Evolutionary conservation across 1,140 invertebrate genomes (phyloP), one percentile per base, ranked within the genome.

Genomic region (Papilio polytes): DNA sequence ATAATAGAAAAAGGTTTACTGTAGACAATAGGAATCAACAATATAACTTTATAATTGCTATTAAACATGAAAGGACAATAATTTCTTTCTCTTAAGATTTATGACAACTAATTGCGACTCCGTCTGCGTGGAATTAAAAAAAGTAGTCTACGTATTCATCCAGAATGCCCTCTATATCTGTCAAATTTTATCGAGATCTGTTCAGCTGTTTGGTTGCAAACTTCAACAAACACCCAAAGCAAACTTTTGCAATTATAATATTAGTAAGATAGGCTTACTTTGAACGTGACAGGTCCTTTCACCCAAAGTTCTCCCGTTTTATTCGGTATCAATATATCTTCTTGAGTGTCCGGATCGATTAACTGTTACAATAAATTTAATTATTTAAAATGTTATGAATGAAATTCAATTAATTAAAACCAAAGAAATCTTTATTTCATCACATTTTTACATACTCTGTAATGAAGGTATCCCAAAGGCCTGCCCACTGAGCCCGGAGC

Each of bases 241-340:
- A 48, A 48, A 48, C 10, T 15, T 13, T 48, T 8, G n/a, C n/a
- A 59, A 2, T 70, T 70, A 31, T 6, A 18, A 77, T 18, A 2
- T 41, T 26, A 12, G 51, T 41, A 1, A 77, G 79, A 74, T 18
- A 22, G 26, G 36, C 72, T 80, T 83, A 89, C 88, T 83, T 86
- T 88, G 66, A 85, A 86, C 15, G 85, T 56, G 41, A 70, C 51
- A 26, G 84, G 85, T 53, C 89, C 88, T 79, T 86, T 87, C 1
- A 90, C 4, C 85, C 86, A 88, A 1, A 90, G 78, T 80, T 90
- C 89, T 63, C 89, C 89, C 8, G 80, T 77, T 20, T 81, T 63
- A 51, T 90, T 86, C 0, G 84, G 80, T 46, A 87, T 85, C 2
- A 66, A 41, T 1, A 90, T 81, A 10, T 88, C 88, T 82, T 87